Conservation (phyloP, 2,113 vertebrate species). For the Tyrannus savana region DNA sequence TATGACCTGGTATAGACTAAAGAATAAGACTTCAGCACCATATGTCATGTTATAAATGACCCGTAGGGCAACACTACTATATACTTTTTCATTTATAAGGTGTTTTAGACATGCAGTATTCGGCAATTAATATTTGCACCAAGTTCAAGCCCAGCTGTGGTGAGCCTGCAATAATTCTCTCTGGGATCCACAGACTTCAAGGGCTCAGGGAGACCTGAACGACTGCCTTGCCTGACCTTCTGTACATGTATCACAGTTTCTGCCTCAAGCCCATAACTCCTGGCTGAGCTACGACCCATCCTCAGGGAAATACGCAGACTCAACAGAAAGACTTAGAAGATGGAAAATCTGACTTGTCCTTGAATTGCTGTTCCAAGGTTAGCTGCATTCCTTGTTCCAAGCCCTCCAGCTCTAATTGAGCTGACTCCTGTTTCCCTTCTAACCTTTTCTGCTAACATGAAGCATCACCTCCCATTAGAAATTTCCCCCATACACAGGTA, state of each 20-base stretch:
- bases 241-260: background rate
- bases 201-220: background rate
- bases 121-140: background rate
- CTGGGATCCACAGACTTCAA: background rate
- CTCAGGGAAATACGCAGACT: conserved; percentile 6
- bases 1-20: background rate
- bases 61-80: fast-evolving
- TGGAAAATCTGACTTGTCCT: conserved; percentile 3
- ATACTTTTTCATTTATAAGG: background rate
- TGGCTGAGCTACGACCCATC: conserved; percentile 12
- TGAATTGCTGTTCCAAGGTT: conserved; percentile 10
- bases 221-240: background rate
- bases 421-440: background rate
- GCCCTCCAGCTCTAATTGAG: conserved; percentile 1
- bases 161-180: background rate
- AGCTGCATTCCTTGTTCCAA: background rate
- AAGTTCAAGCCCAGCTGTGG: background rate
- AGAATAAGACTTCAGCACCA: background rate
- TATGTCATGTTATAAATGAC: background rate
- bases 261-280: background rate
- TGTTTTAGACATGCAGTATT: background rate
- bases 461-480: background rate
- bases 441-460: background rate
- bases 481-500: background rate
- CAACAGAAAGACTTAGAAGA: background rate